phyloP scores from a whole-genome alignment of 1,140 invertebrate genomes.

The Leguminivora glycinivorella region DNA sequence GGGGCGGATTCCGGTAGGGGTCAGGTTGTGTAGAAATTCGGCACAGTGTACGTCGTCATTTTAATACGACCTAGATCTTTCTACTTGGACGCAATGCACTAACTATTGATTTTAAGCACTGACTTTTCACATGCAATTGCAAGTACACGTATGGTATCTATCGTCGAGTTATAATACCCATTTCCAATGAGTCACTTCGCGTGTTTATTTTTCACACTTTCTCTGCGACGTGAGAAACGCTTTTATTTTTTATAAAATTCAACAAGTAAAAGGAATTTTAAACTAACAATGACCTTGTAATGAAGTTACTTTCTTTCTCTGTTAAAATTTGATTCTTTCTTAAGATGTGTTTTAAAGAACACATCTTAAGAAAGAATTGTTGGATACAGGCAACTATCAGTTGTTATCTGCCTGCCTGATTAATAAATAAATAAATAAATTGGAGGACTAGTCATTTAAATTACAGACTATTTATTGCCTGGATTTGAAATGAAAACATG shows the following conservation, averaged over 20 bases:
- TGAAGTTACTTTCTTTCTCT: neutral
- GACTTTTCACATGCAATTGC: neutral
- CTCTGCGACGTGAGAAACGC: neutral
- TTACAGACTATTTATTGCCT: no score
- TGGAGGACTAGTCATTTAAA: no score
- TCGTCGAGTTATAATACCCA: neutral
- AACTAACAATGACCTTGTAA: neutral
- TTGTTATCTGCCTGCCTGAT: no score
- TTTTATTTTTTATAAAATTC: conserved; percentile 8
- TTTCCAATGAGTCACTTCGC: neutral
- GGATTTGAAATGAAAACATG: no score
- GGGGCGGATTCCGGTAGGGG: neutral
- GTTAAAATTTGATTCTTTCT: neutral
- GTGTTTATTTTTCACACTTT: conserved; percentile 9
- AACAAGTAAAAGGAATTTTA: conserved; percentile 5
- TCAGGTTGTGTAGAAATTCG: conserved; percentile 11
- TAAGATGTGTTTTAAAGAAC: no score
- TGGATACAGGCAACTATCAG: no score
- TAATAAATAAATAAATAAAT: no score
- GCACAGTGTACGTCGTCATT: conserved; percentile 32
- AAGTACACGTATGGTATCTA: neutral
- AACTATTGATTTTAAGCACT: conserved; percentile 27
- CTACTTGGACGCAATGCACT: conserved; percentile 31
- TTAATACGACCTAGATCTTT: conserved; percentile 39
- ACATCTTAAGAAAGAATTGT: no score